Evolutionary conservation across 2,797 vertebrate species (phyloP).

Genomic region (Oophaga sylvatica): DNA sequence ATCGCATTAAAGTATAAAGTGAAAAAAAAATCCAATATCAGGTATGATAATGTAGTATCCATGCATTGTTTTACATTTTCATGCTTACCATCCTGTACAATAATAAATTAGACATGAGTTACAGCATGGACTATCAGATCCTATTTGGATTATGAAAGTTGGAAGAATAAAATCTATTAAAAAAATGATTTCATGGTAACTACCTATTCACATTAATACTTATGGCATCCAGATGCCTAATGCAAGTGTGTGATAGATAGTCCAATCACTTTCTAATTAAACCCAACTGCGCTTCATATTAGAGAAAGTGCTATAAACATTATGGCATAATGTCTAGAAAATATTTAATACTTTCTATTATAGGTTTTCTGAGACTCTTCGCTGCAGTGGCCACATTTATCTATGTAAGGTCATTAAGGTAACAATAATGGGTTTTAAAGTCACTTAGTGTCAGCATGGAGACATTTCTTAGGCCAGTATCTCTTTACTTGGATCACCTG

Average conservation of each 20-base stretch:
- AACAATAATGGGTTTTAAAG: constrained; percentile 22
- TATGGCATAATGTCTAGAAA: constrained; percentile 73
- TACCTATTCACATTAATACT: constrained; percentile 69
- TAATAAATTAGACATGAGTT: constrained; percentile 59
- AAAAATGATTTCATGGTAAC: constrained; percentile 71
- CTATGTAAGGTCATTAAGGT: constrained; percentile 52
- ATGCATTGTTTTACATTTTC: not conserved
- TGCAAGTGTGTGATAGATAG: constrained; percentile 69
- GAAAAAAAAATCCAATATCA: too few relatives aligned
- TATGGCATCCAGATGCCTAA: constrained; percentile 69
- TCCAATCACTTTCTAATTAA: constrained; percentile 75
- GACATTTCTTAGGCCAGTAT: not conserved
- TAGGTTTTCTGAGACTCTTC: constrained; percentile 71
- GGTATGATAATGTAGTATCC: not conserved
- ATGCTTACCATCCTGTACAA: constrained; percentile 47
- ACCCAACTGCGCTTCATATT: constrained; percentile 76
- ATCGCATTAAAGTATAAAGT: too few relatives aligned
- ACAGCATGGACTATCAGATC: constrained; percentile 61
- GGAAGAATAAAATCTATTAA: constrained; percentile 68
- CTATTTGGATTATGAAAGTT: constrained; percentile 68
- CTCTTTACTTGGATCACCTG: not conserved
- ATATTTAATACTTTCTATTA: constrained; percentile 73
- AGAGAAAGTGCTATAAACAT: constrained; percentile 72
- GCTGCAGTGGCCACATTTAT: constrained; percentile 70
- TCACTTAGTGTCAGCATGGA: constrained; percentile 16